phyloP scores from a whole-genome alignment of 2,797 vertebrate genomes.

The Sebastes aleutianus region DNA sequence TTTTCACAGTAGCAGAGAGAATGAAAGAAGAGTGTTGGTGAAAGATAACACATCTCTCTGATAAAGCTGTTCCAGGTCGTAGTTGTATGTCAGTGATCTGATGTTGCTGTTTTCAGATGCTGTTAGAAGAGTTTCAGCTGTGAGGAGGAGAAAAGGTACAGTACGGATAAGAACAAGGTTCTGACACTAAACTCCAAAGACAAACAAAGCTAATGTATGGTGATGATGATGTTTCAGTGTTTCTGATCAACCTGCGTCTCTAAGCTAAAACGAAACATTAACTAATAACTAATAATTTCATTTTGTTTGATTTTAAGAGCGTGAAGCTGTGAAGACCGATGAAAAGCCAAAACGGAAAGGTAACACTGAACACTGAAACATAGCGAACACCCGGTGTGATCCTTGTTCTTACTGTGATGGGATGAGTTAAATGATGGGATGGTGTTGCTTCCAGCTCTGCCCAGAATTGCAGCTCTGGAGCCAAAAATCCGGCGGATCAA shows the following conservation, averaged over 20 bases:
- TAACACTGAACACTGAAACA: not conserved
- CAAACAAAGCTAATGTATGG: not conserved
- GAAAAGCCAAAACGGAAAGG: conserved; percentile 55
- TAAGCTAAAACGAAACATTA: not conserved
- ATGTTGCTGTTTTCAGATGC: conserved; percentile 47
- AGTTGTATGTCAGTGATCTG: not conserved
- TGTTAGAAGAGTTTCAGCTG: conserved; percentile 58
- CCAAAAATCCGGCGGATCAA: conserved; percentile 21
- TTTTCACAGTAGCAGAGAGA: no score
- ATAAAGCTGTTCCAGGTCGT: no score
- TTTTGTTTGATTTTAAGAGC: conserved; percentile 22
- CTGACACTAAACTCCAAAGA: not conserved
- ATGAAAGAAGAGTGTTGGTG: no score
- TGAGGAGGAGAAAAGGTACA: conserved; percentile 71
- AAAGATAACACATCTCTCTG: no score
- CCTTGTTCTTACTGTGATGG: not conserved
- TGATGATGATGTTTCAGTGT: not conserved
- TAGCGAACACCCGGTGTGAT: no score
- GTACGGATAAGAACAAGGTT: no score
- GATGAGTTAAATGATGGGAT: not conserved
- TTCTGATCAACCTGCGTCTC: not conserved
- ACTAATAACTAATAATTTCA: no score
- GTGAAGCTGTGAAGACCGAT: conserved; percentile 27
- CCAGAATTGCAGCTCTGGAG: conserved; percentile 45
- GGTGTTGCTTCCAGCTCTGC: conserved; percentile 53